Evolutionary conservation across 2,113 vertebrate genomes (phyloP), one percentile per base, ranked within the genome.

Genomic region (Taurulus bubalis): DNA sequence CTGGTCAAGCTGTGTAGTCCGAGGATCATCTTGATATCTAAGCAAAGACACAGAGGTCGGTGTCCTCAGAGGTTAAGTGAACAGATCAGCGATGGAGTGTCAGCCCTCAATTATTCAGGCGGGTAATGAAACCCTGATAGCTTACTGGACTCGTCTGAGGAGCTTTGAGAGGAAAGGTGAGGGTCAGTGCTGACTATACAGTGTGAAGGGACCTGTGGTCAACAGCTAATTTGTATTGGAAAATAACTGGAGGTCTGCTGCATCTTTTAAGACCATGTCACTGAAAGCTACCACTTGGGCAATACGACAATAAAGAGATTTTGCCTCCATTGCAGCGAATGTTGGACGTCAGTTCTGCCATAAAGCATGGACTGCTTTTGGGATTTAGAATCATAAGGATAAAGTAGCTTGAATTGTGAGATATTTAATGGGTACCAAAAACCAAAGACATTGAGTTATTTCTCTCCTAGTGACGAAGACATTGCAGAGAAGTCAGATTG

Each of bases 21-120:
- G 53, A 75, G 40, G 16, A 76, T 47, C 51, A 7, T 77, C 69
- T 72, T 47, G 66, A 69, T 60, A 67, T 84, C 53, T 8, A 59
- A 89, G 34, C 38, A 71, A 58, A 84, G n/a, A 75, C 80, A n/a
- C 36, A 42, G 56, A 84, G 69, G 72, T 45, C 32, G 22, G 75
- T 78, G 36, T 82, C 66, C 15, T 80, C 24, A 74, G 40, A 77
- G 87, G 87, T 91, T 76, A 89, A 87, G 84, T 77, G 80, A 89
- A 79, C 67, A 74, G 87, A 83, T 84, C 78, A 80, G 81, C 26
- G 69, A 77, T 80, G 74, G 60, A 73, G 85, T 80, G 72, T 88
- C 88, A 70, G 63, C 4, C 14, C 32, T 92, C 49, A 89, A 92
- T 92, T 89, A 92, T 92, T 92, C 76, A 92, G 28, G 24, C 5